These are phyloP conservation scores for Paragorgia papillata DNA, from an alignment of 92 coral and sea anemone species.

Conservation along the genomic window DNA sequence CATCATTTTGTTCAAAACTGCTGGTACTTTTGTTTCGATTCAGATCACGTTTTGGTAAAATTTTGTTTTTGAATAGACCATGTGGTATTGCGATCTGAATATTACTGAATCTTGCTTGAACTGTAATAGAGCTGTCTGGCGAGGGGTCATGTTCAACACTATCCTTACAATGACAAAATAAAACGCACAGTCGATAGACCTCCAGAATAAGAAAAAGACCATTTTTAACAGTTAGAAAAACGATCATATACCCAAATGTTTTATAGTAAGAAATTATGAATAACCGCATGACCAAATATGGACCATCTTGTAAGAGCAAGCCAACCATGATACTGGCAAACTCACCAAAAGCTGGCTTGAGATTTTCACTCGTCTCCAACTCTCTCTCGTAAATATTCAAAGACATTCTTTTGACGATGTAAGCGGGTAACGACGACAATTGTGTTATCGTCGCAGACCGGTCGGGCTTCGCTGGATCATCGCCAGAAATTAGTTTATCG, in stretches of 20 bases:
- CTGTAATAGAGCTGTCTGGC: conserved; percentile 83
- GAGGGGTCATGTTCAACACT: conserved; percentile 94
- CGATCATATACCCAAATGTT: conserved; percentile 92
- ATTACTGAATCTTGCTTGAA: conserved; percentile 75
- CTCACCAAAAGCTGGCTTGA: conserved; percentile 75
- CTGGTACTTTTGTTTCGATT: background rate
- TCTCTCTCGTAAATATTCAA: conserved; percentile 35
- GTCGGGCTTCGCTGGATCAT: conserved; percentile 31
- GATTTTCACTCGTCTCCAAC: background rate
- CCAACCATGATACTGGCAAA: conserved; percentile 78
- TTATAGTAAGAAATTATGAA: conserved; percentile 85
- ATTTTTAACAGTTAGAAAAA: conserved; percentile 90
- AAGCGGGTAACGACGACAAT: conserved; percentile 40
- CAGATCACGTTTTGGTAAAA: background rate
- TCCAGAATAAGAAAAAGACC: conserved; percentile 85
- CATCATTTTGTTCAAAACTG: background rate
- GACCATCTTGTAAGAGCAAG: conserved; percentile 88
- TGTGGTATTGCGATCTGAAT: conserved; percentile 92
- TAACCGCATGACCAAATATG: conserved; percentile 84
- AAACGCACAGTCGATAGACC: conserved; percentile 85
- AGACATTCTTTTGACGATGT: conserved; percentile 45
- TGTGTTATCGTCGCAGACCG: conserved; percentile 36
- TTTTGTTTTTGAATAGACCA: conserved; percentile 21
- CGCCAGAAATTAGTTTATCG: conserved; percentile 44
- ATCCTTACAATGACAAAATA: conserved; percentile 88